These are phyloP conservation scores for Acrocephalus arundinaceus DNA, from an alignment of 2,113 vertebrate genomes.

Conservation along the genomic window DNA sequence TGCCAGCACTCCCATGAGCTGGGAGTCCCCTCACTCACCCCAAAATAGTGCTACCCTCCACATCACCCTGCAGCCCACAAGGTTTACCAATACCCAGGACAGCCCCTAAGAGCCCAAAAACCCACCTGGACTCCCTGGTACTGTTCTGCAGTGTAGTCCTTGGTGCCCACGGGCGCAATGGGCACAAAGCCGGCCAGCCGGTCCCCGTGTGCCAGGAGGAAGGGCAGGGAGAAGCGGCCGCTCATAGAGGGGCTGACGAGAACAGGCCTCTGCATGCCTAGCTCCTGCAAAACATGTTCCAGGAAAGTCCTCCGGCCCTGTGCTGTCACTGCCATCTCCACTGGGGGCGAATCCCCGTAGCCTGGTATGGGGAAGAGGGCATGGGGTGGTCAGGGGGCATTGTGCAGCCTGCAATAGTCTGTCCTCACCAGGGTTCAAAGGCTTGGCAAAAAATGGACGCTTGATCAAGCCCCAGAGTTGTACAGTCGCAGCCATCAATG, in stretches of 20 bases:
- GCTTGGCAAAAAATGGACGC: background rate
- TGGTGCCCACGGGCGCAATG: slow-evolving; percentile 86
- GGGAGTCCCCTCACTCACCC: background rate
- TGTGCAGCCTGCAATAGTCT: background rate
- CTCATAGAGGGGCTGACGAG: slow-evolving; percentile 95
- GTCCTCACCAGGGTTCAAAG: background rate
- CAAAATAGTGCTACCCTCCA: background rate
- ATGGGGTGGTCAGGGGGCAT: background rate
- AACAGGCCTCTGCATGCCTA: slow-evolving; percentile 78
- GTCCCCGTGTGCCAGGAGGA: slow-evolving; percentile 80
- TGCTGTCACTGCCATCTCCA: slow-evolving; percentile 71
- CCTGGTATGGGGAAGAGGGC: slow-evolving; percentile 70
- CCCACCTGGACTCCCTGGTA: slow-evolving; percentile 83
- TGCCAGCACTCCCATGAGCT: background rate
- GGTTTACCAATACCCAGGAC: background rate
- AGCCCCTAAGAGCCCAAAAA: background rate
- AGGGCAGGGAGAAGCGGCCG: slow-evolving; percentile 89
- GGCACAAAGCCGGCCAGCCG: slow-evolving; percentile 86
- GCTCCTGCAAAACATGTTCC: slow-evolving; percentile 77
- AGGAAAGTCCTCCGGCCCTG: slow-evolving; percentile 84
- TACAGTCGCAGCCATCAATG: background rate
- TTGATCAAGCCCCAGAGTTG: fast-evolving
- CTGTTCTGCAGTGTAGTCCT: slow-evolving; percentile 82
- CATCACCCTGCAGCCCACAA: background rate
- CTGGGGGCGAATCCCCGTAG: slow-evolving; percentile 85